Conservation (phyloP, 2,797 vertebrate species). For the Helarctos malayanus region DNA sequence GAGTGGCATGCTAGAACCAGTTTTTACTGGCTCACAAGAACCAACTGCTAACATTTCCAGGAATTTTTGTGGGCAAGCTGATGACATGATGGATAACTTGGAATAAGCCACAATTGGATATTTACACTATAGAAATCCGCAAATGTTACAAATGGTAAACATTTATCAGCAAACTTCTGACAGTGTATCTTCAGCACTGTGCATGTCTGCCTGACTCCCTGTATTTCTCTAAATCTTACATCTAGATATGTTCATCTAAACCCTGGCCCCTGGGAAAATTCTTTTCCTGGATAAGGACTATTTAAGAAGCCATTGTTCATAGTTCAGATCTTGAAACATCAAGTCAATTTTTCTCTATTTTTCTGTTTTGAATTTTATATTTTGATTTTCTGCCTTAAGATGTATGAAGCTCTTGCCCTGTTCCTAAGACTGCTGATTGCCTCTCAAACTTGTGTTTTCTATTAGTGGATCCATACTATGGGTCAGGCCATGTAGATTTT, state of each 20-base stretch:
- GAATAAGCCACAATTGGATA: background rate
- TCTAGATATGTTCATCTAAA: background rate
- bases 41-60: slow-evolving; percentile 12
- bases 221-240: background rate
- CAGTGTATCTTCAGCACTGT: background rate
- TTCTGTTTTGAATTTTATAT: background rate
- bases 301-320: background rate
- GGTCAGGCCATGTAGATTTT: background rate
- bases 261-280: background rate
- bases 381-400: background rate
- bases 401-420: background rate
- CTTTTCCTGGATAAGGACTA: background rate
- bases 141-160: slow-evolving; percentile 5
- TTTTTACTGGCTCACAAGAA: background rate
- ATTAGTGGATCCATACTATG: background rate
- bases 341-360: background rate
- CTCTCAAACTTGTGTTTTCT: background rate
- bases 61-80: background rate
- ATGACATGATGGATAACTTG: background rate
- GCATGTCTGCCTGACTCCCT: background rate
- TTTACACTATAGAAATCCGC: background rate
- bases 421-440: background rate
- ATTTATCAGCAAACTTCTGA: background rate
- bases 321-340: background rate
- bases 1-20: background rate